These are phyloP conservation scores for Chlamydotis undulata DNA, from an alignment of 2,113 vertebrate species.

Conservation along the genomic window DNA sequence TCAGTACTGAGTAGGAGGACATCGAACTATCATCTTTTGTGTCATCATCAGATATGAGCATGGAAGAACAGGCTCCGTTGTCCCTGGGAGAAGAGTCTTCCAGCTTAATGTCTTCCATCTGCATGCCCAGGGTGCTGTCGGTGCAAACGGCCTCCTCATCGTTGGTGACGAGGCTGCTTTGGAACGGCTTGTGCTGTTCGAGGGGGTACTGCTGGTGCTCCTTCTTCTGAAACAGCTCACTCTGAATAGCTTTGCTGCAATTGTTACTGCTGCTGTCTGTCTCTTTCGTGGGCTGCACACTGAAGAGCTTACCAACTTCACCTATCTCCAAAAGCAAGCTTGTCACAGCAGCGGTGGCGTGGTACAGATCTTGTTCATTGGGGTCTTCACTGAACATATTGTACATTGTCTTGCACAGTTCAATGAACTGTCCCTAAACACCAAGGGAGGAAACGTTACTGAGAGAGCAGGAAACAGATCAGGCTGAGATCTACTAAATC, in stretches of 20 bases:
- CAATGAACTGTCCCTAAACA: conserved; percentile 93
- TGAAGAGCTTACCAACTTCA: conserved; percentile 94
- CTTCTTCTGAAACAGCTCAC: conserved; percentile 67
- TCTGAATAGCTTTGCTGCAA: conserved; percentile 21
- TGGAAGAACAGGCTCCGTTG: conserved; percentile 86
- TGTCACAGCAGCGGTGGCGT: conserved; percentile 93
- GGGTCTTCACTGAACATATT: conserved; percentile 97
- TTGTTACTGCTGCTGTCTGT: background rate
- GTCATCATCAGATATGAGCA: conserved; percentile 94
- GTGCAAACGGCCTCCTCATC: conserved; percentile 55
- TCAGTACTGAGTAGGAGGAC: conserved; percentile 97
- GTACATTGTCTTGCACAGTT: conserved; percentile 96
- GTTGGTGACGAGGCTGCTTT: background rate
- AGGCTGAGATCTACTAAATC: background rate
- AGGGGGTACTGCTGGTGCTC: conserved; percentile 53
- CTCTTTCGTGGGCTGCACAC: conserved; percentile 51
- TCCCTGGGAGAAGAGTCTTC: conserved; percentile 93
- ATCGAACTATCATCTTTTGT: conserved; percentile 97
- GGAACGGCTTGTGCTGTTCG: conserved; percentile 54
- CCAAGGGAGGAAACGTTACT: background rate
- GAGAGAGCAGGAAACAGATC: background rate
- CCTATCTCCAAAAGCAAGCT: conserved; percentile 97
- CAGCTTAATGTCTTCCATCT: conserved; percentile 94
- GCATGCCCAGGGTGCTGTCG: conserved; percentile 62
- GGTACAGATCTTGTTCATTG: conserved; percentile 94